A percentile compares a stretch with the other conserved stretches of the same genome.
These are phyloP conservation scores for Euclidia mi DNA, from an alignment of 2,888 invertebrate genomes.

Conservation along the genomic window DNA sequence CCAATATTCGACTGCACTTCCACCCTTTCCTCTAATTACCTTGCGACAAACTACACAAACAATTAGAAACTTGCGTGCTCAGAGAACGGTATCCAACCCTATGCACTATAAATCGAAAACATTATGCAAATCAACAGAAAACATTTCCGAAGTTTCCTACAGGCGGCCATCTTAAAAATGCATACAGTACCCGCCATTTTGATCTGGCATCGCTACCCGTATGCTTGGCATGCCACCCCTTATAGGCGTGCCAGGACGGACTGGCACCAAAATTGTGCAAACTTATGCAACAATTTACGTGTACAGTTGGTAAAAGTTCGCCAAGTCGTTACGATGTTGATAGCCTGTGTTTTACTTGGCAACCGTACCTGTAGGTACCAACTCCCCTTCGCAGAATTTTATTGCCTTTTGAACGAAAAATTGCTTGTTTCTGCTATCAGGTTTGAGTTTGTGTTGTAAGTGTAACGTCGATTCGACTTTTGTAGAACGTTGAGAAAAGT, in stretches of 20 bases:
- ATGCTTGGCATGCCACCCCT: constrained; percentile 38
- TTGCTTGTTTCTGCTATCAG: too few relatives aligned
- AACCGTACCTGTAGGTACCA: constrained; percentile 41
- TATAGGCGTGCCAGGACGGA: constrained; percentile 70
- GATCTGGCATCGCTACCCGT: background rate
- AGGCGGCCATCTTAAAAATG: constrained; percentile 2
- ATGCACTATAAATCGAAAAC: background rate
- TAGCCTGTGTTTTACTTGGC: constrained; percentile 33
- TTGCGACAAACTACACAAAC: too few relatives aligned
- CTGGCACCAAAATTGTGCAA: constrained; percentile 65
- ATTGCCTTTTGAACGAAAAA: background rate
- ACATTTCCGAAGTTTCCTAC: background rate
- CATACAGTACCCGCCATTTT: background rate
- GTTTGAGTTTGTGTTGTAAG: too few relatives aligned
- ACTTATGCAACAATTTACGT: constrained; percentile 68
- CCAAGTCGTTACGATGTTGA: constrained; percentile 52
- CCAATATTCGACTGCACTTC: too few relatives aligned
- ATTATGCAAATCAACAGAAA: constrained; percentile 4
- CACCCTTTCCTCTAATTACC: too few relatives aligned
- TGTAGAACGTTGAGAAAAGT: background rate
- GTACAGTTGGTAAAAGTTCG: constrained; percentile 55
- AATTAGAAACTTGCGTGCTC: too few relatives aligned
- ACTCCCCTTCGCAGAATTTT: background rate
- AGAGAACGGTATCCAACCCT: too few relatives aligned
- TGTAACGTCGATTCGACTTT: too few relatives aligned